phyloP scores from a whole-genome alignment of 2,888 invertebrate species.

The Schizaphis graminum region DNA sequence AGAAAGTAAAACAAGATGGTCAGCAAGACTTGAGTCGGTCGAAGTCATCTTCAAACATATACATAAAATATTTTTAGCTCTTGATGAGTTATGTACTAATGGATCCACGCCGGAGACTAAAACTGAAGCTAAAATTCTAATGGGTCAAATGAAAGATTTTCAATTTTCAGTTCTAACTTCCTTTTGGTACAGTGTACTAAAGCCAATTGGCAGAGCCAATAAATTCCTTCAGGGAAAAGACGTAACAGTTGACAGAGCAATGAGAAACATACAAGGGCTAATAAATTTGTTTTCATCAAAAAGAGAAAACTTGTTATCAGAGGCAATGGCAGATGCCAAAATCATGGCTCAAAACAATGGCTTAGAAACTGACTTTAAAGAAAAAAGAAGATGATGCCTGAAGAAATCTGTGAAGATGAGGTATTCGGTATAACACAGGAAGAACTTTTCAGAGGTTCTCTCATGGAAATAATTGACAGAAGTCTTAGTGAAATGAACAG shows the following conservation, averaged over 20 bases:
- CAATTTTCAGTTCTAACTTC: background rate
- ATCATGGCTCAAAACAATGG: too few species aligned
- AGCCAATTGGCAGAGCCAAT: background rate
- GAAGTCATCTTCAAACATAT: background rate
- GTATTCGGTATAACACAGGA: constrained; percentile 15
- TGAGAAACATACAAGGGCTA: background rate
- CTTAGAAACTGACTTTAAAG: background rate
- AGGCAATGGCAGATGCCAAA: background rate
- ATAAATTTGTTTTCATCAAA: background rate
- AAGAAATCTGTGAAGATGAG: constrained; percentile 19
- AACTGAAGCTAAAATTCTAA: background rate
- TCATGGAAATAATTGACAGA: constrained; percentile 7
- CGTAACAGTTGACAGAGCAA: background rate
- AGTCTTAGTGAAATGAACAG: constrained; percentile 8
- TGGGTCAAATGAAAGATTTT: background rate
- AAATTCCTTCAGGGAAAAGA: too few species aligned
- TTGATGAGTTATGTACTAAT: background rate
- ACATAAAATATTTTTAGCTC: background rate
- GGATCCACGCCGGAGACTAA: background rate
- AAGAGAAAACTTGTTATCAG: constrained; percentile 6
- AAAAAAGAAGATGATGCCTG: constrained; percentile 5
- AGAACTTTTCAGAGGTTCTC: constrained; percentile 4
- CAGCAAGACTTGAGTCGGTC: background rate
- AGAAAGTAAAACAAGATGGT: background rate
- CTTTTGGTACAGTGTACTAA: background rate